A percentile compares a stretch with the other conserved stretches of the same genome.
phyloP scores from a whole-genome alignment of 2,888 invertebrate species.

The Scaptomyza polygonia region DNA sequence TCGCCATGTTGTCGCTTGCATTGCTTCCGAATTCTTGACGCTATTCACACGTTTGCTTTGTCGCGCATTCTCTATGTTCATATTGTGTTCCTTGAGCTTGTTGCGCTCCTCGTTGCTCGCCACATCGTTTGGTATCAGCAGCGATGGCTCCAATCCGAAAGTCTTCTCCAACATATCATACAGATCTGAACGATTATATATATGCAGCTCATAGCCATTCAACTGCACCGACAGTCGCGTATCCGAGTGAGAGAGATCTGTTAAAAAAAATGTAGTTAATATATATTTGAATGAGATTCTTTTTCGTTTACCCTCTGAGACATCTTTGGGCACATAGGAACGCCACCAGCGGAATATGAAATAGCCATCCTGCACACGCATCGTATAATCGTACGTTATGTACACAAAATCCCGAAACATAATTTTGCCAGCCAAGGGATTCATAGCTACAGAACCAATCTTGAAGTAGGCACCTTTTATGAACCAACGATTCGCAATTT shows the following conservation, averaged over 20 bases:
- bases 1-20: slow-evolving; percentile 95
- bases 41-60: slow-evolving; percentile 84
- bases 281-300: too few species aligned
- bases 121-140: slow-evolving; percentile 88
- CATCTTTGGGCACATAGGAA: slow-evolving; percentile 96
- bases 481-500: slow-evolving; percentile 93
- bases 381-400: slow-evolving; percentile 96
- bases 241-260: slow-evolving; percentile 97
- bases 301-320: slow-evolving; percentile 91
- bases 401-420: slow-evolving; percentile 99
- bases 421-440: slow-evolving; percentile 98
- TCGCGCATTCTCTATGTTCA: slow-evolving; percentile 88
- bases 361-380: slow-evolving; percentile 98
- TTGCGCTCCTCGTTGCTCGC: slow-evolving; percentile 86
- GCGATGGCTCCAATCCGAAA: slow-evolving; percentile 92
- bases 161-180: slow-evolving; percentile 94
- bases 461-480: slow-evolving; percentile 94
- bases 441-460: slow-evolving; percentile 96
- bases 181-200: slow-evolving; percentile 95
- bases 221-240: slow-evolving; percentile 95
- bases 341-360: slow-evolving; percentile 99
- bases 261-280: slow-evolving; percentile 33
- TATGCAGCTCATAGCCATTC: slow-evolving; percentile 97
- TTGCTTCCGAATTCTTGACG: slow-evolving; percentile 90
- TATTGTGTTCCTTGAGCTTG: slow-evolving; percentile 86